Evolutionary conservation across 2,113 vertebrate genomes (phyloP).

Genomic region (Pterophyllum scalare): DNA sequence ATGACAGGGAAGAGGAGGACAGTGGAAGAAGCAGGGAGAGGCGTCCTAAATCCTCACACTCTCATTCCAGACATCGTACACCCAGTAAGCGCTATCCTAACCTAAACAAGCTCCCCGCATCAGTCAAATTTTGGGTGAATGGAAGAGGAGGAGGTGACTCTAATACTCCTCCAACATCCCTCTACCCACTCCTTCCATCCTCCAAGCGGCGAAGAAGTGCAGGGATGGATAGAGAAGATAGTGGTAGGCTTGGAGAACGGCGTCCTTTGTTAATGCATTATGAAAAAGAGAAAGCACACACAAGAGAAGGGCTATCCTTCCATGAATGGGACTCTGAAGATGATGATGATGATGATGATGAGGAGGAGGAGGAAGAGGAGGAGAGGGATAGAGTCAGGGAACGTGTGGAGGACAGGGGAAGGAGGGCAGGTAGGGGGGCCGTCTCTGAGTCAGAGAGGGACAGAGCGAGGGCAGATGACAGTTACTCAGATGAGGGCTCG

Average conservation of each 20-base stretch:
- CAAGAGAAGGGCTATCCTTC: slow-evolving; percentile 82
- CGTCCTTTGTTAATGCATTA: slow-evolving; percentile 82
- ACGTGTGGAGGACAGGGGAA: slow-evolving; percentile 63
- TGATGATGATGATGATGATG: slow-evolving; percentile 70
- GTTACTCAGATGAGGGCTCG: slow-evolving; percentile 83
- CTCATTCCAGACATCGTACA: slow-evolving; percentile 70
- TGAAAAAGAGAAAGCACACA: slow-evolving; percentile 80
- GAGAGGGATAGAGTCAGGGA: slow-evolving; percentile 66
- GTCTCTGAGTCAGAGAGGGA: slow-evolving; percentile 84
- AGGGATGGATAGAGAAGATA: slow-evolving; percentile 73
- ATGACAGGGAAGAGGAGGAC: slow-evolving; percentile 78
- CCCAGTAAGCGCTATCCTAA: slow-evolving; percentile 80
- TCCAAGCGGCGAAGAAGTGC: slow-evolving; percentile 78
- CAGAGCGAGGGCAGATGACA: slow-evolving; percentile 77
- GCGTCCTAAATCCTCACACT: slow-evolving; percentile 70
- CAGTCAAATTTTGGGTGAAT: slow-evolving; percentile 84
- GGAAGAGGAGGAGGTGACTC: slow-evolving; percentile 73
- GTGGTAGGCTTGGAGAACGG: slow-evolving; percentile 75
- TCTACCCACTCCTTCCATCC: slow-evolving; percentile 78
- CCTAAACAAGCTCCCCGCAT: slow-evolving; percentile 83
- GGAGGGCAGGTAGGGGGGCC: slow-evolving; percentile 73
- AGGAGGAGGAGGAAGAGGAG: slow-evolving; percentile 68
- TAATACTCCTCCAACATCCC: slow-evolving; percentile 74
- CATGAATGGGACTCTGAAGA: slow-evolving; percentile 85
- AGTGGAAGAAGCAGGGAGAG: slow-evolving; percentile 75